Evolutionary conservation across 1,140 invertebrate species (phyloP).

Genomic region (Battus philenor): DNA sequence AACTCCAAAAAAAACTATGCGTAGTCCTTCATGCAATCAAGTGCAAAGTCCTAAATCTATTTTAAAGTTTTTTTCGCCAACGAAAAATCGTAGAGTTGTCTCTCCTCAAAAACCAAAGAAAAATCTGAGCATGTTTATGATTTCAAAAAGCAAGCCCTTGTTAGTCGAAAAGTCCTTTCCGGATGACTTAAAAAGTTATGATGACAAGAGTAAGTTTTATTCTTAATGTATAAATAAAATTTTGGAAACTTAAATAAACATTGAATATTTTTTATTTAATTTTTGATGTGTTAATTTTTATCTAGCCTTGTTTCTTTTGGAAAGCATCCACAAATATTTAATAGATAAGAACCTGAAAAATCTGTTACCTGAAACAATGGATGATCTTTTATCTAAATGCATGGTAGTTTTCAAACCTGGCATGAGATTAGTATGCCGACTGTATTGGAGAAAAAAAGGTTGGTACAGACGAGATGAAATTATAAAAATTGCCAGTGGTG

Average conservation of each 20-base stretch:
- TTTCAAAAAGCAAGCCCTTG: constrained; percentile 5
- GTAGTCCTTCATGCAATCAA: constrained; percentile 18
- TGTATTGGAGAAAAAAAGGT: constrained; percentile 44
- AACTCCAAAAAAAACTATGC: constrained; percentile 18
- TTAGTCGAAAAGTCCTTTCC: constrained; percentile 18
- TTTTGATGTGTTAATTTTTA: constrained; percentile 23
- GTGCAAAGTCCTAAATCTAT: constrained; percentile 21
- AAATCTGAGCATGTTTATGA: constrained; percentile 20
- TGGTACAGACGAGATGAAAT: constrained; percentile 39
- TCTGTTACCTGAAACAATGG: constrained; percentile 30
- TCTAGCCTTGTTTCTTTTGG: constrained; percentile 44
- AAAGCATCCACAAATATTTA: constrained; percentile 41
- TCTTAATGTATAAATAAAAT: constrained; percentile 6
- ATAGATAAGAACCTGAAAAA: constrained; percentile 25
- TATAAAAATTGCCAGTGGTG: constrained; percentile 19
- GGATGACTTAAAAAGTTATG: constrained; percentile 25
- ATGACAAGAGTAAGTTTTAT: constrained; percentile 51
- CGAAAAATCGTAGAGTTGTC: constrained; percentile 35
- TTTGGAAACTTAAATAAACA: neutral
- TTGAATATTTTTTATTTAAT: neutral
- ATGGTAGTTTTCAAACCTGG: constrained; percentile 30
- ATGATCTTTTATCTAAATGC: constrained; percentile 27
- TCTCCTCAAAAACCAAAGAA: constrained; percentile 31
- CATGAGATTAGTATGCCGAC: constrained; percentile 40
- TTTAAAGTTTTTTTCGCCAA: constrained; percentile 48